These are phyloP conservation scores for Amblyjoppa proteus DNA, from an alignment of 2,888 invertebrate species.

Conservation along the genomic window DNA sequence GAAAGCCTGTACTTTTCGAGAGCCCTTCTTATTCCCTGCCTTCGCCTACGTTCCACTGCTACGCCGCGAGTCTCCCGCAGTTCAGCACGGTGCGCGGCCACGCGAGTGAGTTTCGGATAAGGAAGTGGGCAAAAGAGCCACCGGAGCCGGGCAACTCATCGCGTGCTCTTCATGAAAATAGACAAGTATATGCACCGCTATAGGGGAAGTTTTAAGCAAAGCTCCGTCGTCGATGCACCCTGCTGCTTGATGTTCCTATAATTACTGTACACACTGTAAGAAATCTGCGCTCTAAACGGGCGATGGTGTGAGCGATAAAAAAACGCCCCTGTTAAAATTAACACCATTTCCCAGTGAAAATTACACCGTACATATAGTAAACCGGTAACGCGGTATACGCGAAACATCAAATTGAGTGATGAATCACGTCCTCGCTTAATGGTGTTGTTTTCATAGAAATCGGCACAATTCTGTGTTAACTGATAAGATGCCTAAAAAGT, in stretches of 20 bases:
- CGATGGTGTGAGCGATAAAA: too few relatives aligned
- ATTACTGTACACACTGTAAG: not conserved
- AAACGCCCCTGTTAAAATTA: too few relatives aligned
- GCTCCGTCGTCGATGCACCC: not conserved
- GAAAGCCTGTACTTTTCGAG: constrained; percentile 27
- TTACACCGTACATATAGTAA: too few relatives aligned
- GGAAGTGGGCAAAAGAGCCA: constrained; percentile 33
- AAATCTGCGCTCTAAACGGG: too few relatives aligned
- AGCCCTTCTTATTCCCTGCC: constrained; percentile 24
- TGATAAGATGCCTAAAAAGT: too few relatives aligned
- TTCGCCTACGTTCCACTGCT: not conserved
- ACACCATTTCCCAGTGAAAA: too few relatives aligned
- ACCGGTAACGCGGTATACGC: too few relatives aligned
- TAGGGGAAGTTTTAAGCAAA: constrained; percentile 27
- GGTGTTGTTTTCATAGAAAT: too few relatives aligned
- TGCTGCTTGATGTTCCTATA: not conserved
- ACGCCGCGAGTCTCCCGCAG: constrained; percentile 5
- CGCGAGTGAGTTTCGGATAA: constrained; percentile 53
- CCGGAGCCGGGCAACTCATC: constrained; percentile 51
- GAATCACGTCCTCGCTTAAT: too few relatives aligned
- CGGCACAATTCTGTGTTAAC: too few relatives aligned
- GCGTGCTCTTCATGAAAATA: constrained; percentile 35
- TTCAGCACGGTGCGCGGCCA: constrained; percentile 33
- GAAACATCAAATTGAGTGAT: too few relatives aligned
- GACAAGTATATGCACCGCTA: constrained; percentile 28